phyloP scores from a whole-genome alignment of 2,888 invertebrate genomes.

The Oligia fasciuncula region DNA sequence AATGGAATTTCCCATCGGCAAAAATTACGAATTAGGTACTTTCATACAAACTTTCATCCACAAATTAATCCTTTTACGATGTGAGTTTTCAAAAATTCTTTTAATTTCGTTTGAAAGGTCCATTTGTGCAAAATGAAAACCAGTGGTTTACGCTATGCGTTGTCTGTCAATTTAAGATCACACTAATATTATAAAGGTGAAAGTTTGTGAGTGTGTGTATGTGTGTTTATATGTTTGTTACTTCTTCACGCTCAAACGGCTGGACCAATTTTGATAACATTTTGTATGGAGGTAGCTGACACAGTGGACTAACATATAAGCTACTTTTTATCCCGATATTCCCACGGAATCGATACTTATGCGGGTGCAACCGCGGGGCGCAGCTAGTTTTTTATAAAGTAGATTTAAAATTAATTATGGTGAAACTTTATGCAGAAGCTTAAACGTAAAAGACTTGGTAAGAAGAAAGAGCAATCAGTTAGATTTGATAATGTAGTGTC shows the following conservation, averaged over 20 bases:
- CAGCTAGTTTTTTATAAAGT: neutral
- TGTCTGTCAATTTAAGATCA: neutral
- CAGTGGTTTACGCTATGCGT: neutral
- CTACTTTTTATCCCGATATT: no score
- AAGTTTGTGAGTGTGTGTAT: no score
- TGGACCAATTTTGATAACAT: no score
- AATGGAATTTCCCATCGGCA: neutral
- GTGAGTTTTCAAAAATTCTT: neutral
- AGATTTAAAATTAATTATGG: neutral
- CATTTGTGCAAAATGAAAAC: neutral
- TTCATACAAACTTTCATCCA: neutral
- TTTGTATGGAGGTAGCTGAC: no score
- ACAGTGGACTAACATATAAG: no score
- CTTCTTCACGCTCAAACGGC: no score
- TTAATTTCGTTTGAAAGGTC: neutral
- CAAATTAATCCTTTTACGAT: neutral
- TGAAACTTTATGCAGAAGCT: neutral
- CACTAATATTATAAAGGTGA: no score
- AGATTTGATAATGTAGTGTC: neutral
- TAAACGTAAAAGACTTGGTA: no score
- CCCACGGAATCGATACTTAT: no score
- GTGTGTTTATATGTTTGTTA: no score
- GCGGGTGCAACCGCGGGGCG: no score
- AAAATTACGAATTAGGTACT: neutral
- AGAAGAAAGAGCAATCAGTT: neutral